Conservation (phyloP, 2,888 invertebrate genomes). For the Heteropelma amictum region DNA sequence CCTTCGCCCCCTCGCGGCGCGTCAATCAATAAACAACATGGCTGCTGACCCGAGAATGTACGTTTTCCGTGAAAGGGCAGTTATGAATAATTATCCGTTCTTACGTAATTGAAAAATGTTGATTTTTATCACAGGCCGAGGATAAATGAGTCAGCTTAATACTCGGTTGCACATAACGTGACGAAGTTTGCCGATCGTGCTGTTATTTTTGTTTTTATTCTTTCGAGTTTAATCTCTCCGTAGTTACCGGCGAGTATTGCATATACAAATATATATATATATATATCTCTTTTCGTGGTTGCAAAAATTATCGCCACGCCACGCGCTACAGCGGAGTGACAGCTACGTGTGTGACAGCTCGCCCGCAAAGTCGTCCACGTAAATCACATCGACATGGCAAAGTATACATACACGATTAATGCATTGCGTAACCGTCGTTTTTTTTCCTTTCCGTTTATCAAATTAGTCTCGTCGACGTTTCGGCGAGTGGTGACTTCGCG, state of each 20-base stretch:
- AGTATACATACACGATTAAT: constrained; percentile 67
- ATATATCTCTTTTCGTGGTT: no score
- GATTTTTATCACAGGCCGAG: constrained; percentile 10
- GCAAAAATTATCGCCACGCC: constrained; percentile 4
- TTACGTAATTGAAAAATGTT: constrained; percentile 47
- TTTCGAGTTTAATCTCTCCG: no score
- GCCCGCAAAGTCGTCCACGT: constrained; percentile 5
- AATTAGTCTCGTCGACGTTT: constrained; percentile 63
- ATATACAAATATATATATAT: no score
- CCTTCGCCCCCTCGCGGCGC: no score
- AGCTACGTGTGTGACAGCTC: constrained; percentile 43
- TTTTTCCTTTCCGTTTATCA: constrained; percentile 63
- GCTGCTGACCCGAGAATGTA: constrained; percentile 29
- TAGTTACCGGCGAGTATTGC: no score
- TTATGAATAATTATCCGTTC: constrained; percentile 50
- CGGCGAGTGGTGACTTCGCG: constrained; percentile 37
- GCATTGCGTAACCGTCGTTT: constrained; percentile 65
- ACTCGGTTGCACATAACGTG: constrained; percentile 8
- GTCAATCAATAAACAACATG: constrained; percentile 51
- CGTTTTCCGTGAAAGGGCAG: constrained; percentile 23
- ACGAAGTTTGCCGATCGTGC: no score
- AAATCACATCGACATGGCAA: constrained; percentile 73
- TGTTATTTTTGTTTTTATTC: no score
- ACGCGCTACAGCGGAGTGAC: constrained; percentile 42
- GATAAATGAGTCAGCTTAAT: background rate